Percentiles rank a stretch among this genome's conserved stretches.
Evolutionary conservation across 2,113 vertebrate species (phyloP).

Genomic region (Anguilla rostrata): DNA sequence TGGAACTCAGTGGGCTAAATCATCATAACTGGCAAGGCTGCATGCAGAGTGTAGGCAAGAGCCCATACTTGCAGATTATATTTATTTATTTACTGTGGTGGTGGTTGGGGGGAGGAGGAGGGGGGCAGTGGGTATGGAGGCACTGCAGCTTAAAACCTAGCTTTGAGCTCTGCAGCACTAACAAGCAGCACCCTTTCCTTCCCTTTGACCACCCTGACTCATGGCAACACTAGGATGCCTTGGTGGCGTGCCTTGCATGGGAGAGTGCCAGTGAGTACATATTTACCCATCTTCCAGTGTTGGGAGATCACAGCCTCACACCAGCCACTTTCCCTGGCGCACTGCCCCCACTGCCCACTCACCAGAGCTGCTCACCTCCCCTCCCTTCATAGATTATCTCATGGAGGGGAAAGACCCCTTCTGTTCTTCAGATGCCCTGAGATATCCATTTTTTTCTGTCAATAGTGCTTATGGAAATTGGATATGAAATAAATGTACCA

Average conservation of each 20-base stretch:
- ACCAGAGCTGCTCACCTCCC: conserved; percentile 43
- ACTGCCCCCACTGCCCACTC: conserved; percentile 19
- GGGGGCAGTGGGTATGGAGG: not conserved
- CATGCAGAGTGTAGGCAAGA: not conserved
- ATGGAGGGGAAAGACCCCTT: not conserved
- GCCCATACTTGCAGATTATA: not conserved
- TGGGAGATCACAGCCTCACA: not conserved
- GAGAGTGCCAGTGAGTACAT: not conserved
- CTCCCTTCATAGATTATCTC: conserved; percentile 44
- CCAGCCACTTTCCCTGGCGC: conserved; percentile 61
- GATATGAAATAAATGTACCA: not conserved
- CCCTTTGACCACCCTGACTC: not conserved
- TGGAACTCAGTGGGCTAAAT: not conserved
- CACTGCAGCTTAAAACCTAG: not conserved
- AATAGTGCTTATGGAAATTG: too few relatives aligned
- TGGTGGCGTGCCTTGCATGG: not conserved
- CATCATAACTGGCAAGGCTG: not conserved
- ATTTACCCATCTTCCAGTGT: conserved; percentile 14
- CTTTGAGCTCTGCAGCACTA: not conserved
- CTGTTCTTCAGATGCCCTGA: not conserved
- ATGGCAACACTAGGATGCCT: too few relatives aligned
- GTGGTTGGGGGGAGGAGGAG: too few relatives aligned
- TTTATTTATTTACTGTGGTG: not conserved
- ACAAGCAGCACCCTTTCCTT: not conserved
- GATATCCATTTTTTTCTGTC: not conserved